phyloP scores from a whole-genome alignment of 2,888 invertebrate species.

The Erynnis tages region DNA sequence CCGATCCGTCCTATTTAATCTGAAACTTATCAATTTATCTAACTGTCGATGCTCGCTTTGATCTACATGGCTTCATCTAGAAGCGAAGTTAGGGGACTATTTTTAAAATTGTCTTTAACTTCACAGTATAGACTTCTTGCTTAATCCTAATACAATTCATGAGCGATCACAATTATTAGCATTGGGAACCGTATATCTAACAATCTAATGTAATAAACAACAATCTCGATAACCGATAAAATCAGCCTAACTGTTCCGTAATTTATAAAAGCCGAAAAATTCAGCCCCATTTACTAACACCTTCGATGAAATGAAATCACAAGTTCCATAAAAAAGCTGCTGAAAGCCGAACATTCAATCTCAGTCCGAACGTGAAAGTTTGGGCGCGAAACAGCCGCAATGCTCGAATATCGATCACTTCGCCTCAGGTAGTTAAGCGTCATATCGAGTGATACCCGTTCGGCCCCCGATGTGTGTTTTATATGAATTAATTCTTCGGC shows the following conservation, averaged over 20 bases:
- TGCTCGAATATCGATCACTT: slow-evolving; percentile 28
- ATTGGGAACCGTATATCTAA: too few relatives aligned
- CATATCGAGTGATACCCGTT: slow-evolving; percentile 35
- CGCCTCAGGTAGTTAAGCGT: slow-evolving; percentile 28
- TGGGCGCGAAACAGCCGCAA: slow-evolving; percentile 28
- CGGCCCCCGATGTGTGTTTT: slow-evolving; percentile 53
- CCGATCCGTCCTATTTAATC: slow-evolving; percentile 21
- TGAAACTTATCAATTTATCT: slow-evolving; percentile 44
- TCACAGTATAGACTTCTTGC: too few relatives aligned
- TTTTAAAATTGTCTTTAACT: too few relatives aligned
- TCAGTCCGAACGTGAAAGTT: slow-evolving; percentile 28
- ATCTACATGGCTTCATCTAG: slow-evolving; percentile 46
- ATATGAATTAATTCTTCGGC: slow-evolving; percentile 80
- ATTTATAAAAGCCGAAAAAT: slow-evolving; percentile 7
- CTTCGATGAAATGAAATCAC: slow-evolving; percentile 28
- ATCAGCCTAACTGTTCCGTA: background rate
- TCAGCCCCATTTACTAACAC: slow-evolving; percentile 20
- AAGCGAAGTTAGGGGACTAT: slow-evolving; percentile 41
- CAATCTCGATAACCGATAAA: slow-evolving; percentile 5
- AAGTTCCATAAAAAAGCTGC: slow-evolving; percentile 23
- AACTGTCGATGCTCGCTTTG: slow-evolving; percentile 54
- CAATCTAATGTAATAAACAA: too few relatives aligned
- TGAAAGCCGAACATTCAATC: slow-evolving; percentile 23
- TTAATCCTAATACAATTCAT: too few relatives aligned
- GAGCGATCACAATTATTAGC: too few relatives aligned